These are phyloP conservation scores for Embidobia sp. DNA, from an alignment of 2,888 invertebrate genomes.

Conservation along the genomic window DNA sequence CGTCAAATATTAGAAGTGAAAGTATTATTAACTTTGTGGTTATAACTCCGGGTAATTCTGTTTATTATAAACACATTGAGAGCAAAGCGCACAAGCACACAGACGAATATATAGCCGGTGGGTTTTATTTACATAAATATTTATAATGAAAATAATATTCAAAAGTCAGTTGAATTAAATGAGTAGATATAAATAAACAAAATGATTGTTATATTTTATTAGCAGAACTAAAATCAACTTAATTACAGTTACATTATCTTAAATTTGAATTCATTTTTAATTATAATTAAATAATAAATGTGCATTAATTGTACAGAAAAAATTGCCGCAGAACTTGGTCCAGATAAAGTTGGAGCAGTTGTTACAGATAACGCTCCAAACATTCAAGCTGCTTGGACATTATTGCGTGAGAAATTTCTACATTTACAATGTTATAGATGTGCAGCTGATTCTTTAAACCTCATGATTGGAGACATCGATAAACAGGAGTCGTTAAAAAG, in stretches of 20 bases:
- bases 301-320: too few relatives aligned
- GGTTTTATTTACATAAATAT: neutral
- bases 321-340: constrained; percentile 24
- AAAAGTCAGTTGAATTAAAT: neutral
- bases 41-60: constrained; percentile 15
- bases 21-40: constrained; percentile 28
- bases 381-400: constrained; percentile 31
- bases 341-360: constrained; percentile 22
- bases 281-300: too few relatives aligned
- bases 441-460: constrained; percentile 19
- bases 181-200: too few relatives aligned
- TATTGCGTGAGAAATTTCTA: constrained; percentile 11
- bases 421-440: constrained; percentile 30
- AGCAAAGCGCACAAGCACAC: constrained; percentile 18
- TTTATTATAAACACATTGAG: constrained; percentile 16
- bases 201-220: too few relatives aligned
- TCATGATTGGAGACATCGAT: constrained; percentile 32
- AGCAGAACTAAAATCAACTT: too few relatives aligned
- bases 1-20: constrained; percentile 35
- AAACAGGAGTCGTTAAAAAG: constrained; percentile 19
- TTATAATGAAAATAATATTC: neutral
- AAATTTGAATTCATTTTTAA: too few relatives aligned
- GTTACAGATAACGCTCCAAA: constrained; percentile 28
- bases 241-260: too few relatives aligned
- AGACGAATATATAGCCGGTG: constrained; percentile 21